Base-by-base conservation (phyloP, 1,140 invertebrate species). In the Aphelinus atriplicis region DNA sequence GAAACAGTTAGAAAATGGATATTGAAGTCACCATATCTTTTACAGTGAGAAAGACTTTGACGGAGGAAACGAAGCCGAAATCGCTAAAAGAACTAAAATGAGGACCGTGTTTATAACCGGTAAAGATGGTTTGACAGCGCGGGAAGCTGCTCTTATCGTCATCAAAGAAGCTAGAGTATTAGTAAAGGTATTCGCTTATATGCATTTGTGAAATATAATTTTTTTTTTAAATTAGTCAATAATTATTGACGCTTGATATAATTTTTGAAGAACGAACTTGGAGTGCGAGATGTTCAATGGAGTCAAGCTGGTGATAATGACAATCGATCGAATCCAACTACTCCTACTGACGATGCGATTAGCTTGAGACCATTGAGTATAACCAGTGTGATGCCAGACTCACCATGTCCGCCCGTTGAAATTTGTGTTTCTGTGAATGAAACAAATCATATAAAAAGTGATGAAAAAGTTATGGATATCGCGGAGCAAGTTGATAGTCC, bases 21-120 rank as follows among this genome's bases (percentile, higher is more conserved):
- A 0, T 26, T 26, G 26, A 48, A 66, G 50, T 50, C 46, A 64
- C 3, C 7, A 45, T 9, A 46, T 42, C 6, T 46, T 73, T 80
- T 81, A 67, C 73, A 91, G 93, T 81, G 91, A 91, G 61, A 95
- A 94, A 85, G 91, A 91, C 81, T 87, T 90, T 68, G 92, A 94
- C 9, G 91, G 91, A 61, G 94, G 95, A 82, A 91, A 92, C 71
- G 90, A 90, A 57, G 88, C 89, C 77, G 93, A 96, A 75, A 86
- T 91, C 9, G 89, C 90, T 61, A 90, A 93, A 81, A 90, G 93
- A 70, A 92, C 91, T 80, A 90, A 91, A 85, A 89, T 91, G 65
- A 90, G 91, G 82, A 91, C 91, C 80, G 90, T 97, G 73, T 97
- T 94, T 90, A 92, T 98, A 45, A 95, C 92, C 1, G 96, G 96